These are phyloP conservation scores for Amphipyra tragopoginis DNA, from an alignment of 2,888 invertebrate genomes.

Conservation along the genomic window DNA sequence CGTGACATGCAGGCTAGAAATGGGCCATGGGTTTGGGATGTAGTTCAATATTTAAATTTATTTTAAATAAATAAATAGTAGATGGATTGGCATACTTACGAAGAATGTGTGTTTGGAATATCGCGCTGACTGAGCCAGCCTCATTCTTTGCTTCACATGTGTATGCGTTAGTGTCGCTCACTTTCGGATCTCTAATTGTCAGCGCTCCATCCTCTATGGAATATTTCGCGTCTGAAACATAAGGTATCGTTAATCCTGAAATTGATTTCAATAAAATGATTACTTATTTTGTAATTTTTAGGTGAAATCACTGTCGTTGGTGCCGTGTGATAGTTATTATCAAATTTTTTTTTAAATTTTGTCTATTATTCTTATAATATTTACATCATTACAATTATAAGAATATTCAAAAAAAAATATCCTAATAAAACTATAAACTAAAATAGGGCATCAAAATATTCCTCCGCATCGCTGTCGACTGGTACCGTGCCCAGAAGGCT, in stretches of 20 bases:
- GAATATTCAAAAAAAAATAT: no score
- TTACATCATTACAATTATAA: no score
- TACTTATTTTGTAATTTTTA: neutral
- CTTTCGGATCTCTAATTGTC: constrained; percentile 26
- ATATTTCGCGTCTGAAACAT: constrained; percentile 36
- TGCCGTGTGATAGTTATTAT: no score
- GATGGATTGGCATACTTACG: constrained; percentile 24
- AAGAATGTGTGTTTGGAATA: constrained; percentile 24
- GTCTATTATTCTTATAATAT: no score
- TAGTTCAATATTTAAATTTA: no score
- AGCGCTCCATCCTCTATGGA: constrained; percentile 29
- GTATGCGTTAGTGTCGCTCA: constrained; percentile 34
- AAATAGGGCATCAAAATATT: no score
- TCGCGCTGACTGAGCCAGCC: constrained; percentile 11
- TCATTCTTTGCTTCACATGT: constrained; percentile 39
- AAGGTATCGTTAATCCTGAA: neutral
- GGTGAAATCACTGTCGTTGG: no score
- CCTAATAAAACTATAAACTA: no score
- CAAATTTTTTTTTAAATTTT: no score
- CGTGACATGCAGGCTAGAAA: neutral
- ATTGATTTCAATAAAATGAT: neutral
- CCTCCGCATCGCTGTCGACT: no score
- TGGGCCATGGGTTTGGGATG: neutral
- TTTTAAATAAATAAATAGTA: no score
- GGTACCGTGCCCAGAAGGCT: no score